Evolutionary conservation across 2,888 invertebrate genomes (phyloP), one percentile per base, ranked within the genome.

Genomic region (Macrosiphum euphorbiae): DNA sequence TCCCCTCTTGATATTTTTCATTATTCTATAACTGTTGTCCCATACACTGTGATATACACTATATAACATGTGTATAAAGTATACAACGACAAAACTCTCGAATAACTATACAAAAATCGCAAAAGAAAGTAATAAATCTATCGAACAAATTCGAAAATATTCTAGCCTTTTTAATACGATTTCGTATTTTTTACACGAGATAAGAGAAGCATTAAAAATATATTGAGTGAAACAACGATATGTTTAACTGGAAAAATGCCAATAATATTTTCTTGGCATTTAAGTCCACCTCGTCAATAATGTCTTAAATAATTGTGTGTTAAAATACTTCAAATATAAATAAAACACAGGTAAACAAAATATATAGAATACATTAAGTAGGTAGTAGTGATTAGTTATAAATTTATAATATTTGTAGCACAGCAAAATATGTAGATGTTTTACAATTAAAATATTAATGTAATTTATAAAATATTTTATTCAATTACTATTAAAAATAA

Each of bases 151-250:
- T 90, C 52, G 28, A 88, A 87, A 86, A 87, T 94, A 87, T 88
- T 84, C 35, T 41, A 52, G 24, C 47, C 13, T 90, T 90, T 61
- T 50, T 86, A 11, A 61, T 86, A 86, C 90, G 41, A 94, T 90
- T 50, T 90, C 50, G 50, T 86, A 86, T 85, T 90, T 26, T 94
- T 94, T 90, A 94, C 47, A 58, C 78, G 16, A 90, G 89, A 94
- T 94, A 93, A 93, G 85, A 90, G 58, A 94, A 94, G 85, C 90
- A 94, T 94, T 90, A 90, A 94, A 93, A 94, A 94, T 94, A 94
- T 94, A 94, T 94, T 94, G 90, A 94, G 93, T 90, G 90, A 85
- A 94, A 94, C 94, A 94, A 94, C 94, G 94, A 90, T 86, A 90
- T 94, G 94, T 90, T 90, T 90, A 93, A 86, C 90, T 94, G 94